A percentile compares a stretch with the other conserved stretches of the same genome.
Evolutionary conservation across 2,797 vertebrate species (phyloP).

Genomic region (Microchirus variegatus): DNA sequence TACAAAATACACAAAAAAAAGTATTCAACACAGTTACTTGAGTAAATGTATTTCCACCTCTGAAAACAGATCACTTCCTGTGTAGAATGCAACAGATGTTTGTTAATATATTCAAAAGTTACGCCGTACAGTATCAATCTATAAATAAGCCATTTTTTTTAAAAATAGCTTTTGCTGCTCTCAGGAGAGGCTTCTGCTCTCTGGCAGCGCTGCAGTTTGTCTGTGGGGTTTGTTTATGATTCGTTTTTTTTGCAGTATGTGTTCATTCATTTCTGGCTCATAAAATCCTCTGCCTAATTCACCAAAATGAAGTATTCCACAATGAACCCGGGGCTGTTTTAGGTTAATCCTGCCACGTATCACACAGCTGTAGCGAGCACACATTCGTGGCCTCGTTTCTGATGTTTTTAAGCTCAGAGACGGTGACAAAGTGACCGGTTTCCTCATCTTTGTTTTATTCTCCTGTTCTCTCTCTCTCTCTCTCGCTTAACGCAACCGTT

Average conservation of each 20-base stretch:
- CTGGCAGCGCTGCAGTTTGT: constrained; percentile 13
- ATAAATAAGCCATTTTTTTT: constrained; percentile 14
- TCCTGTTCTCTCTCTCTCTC: constrained; percentile 43
- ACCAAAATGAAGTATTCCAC: constrained; percentile 8
- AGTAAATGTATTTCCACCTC: too few species aligned
- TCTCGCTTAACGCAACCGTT: constrained; percentile 35
- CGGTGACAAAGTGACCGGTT: constrained; percentile 41
- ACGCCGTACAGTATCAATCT: too few species aligned
- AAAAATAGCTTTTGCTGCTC: constrained; percentile 44
- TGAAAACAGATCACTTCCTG: too few species aligned
- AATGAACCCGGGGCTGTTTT: not conserved
- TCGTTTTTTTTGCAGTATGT: constrained; percentile 7
- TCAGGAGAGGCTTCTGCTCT: constrained; percentile 21
- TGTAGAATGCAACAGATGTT: too few species aligned
- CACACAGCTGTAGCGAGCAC: constrained; percentile 15
- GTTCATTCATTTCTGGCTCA: constrained; percentile 13
- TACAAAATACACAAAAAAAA: too few species aligned
- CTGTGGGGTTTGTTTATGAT: not conserved
- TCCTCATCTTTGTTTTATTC: constrained; percentile 48
- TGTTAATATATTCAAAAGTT: too few species aligned
- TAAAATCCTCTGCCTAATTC: constrained; percentile 19
- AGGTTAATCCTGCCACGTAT: constrained; percentile 21
- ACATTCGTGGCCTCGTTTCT: not conserved
- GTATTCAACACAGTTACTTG: too few species aligned
- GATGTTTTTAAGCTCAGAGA: constrained; percentile 29